Evolutionary conservation across 2,113 vertebrate genomes (phyloP).

Genomic region (Chamaetylas fuelleborni): DNA sequence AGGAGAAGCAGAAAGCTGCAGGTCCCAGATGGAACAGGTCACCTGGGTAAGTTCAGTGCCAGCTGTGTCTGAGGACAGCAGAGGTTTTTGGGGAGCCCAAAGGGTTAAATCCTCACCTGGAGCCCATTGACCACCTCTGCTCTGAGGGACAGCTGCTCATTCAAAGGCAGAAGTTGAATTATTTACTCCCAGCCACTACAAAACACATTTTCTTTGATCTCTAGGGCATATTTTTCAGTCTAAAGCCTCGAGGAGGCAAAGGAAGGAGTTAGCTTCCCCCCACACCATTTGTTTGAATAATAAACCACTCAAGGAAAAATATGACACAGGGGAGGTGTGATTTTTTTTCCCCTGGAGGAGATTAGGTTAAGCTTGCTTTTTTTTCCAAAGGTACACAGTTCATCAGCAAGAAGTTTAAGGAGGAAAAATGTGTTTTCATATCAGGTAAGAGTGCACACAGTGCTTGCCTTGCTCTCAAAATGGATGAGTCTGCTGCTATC

Average conservation of each 20-base stretch:
- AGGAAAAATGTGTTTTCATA: background rate
- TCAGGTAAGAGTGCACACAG: background rate
- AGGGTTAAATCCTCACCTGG: background rate
- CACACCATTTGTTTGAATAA: background rate
- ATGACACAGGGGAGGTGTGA: background rate
- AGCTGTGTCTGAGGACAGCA: background rate
- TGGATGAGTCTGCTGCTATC: background rate
- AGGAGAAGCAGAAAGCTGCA: background rate
- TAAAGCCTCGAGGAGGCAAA: accelerated
- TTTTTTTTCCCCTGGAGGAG: background rate
- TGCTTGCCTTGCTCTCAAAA: background rate
- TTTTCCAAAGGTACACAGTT: background rate
- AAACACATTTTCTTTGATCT: background rate
- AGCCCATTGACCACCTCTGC: background rate
- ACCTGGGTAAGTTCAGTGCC: background rate
- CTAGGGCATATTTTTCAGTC: background rate
- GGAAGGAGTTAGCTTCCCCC: background rate
- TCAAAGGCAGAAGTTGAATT: background rate
- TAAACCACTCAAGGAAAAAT: background rate
- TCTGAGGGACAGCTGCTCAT: background rate
- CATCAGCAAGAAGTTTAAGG: background rate
- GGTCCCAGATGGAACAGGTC: background rate
- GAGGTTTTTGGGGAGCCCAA: background rate
- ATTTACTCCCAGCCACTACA: background rate
- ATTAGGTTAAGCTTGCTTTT: background rate